These are phyloP conservation scores for Cossypha caffra DNA, from an alignment of 2,797 vertebrate genomes.

Conservation along the genomic window DNA sequence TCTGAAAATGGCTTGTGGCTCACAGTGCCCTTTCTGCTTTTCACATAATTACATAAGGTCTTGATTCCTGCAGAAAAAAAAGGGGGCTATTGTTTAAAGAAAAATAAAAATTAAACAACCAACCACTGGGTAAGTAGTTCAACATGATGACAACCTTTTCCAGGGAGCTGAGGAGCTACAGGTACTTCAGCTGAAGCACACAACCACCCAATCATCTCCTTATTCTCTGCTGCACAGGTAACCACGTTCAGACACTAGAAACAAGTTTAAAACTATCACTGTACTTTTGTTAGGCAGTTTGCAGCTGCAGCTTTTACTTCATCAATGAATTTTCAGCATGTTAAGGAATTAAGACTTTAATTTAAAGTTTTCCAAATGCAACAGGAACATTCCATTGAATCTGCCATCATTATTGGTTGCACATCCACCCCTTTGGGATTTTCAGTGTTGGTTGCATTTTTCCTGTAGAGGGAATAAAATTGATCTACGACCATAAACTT, in stretches of 20 bases:
- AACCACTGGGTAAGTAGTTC: background rate
- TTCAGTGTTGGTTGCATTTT: background rate
- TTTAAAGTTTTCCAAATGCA: background rate
- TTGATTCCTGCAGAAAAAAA: background rate
- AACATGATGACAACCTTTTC: background rate
- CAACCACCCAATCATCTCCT: background rate
- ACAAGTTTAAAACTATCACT: background rate
- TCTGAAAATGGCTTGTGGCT: background rate
- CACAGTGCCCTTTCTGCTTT: background rate
- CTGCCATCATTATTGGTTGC: background rate
- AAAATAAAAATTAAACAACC: background rate
- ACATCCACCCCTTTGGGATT: background rate
- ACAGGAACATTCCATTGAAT: background rate
- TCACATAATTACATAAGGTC: background rate
- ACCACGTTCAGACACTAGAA: background rate
- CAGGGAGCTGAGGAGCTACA: background rate
- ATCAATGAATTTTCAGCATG: background rate
- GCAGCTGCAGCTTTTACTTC: background rate
- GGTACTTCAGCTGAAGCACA: background rate
- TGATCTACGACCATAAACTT: background rate
- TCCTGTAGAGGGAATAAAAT: background rate
- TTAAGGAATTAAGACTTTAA: background rate
- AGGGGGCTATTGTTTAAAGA: background rate
- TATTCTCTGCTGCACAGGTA: background rate
- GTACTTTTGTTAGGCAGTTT: background rate